Conservation (phyloP, 2,888 invertebrate species). For the Rhimphoctona megacephalus region DNA sequence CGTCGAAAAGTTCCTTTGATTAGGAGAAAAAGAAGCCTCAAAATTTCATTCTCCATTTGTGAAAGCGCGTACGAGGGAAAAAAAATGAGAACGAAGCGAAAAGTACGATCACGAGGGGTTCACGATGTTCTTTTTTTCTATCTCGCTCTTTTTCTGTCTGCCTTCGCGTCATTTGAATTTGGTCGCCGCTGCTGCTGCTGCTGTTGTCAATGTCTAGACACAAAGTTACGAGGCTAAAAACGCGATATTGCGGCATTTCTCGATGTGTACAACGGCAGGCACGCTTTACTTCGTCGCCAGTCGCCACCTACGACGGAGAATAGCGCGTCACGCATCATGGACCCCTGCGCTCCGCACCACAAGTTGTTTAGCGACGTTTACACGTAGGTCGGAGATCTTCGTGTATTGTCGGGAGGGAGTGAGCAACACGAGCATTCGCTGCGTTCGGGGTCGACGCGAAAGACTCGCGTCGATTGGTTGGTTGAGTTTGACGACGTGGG, state of each 20-base stretch:
- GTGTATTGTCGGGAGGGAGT: slow-evolving; percentile 5
- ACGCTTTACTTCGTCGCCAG: slow-evolving; percentile 34
- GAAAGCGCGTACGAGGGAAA: slow-evolving; percentile 46
- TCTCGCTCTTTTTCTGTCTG: slow-evolving; percentile 18
- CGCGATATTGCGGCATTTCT: slow-evolving; percentile 33
- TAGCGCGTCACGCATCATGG: slow-evolving; percentile 21
- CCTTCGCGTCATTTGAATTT: slow-evolving; percentile 47
- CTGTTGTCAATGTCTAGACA: slow-evolving; percentile 24
- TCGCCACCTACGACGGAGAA: slow-evolving; percentile 31
- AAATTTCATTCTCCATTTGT: slow-evolving; percentile 30
- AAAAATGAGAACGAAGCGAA: slow-evolving; percentile 41
- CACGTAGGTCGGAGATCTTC: background rate
- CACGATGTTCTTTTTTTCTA: background rate
- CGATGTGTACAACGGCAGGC: slow-evolving; percentile 34
- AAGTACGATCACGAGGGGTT: slow-evolving; percentile 28
- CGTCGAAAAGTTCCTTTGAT: background rate
- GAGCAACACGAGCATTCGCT: slow-evolving; percentile 2
- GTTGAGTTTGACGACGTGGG: background rate
- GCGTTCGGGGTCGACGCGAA: background rate
- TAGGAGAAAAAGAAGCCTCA: background rate
- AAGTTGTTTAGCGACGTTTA: background rate
- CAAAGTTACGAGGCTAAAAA: slow-evolving; percentile 41
- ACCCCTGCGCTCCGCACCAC: background rate
- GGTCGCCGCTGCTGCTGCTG: background rate
- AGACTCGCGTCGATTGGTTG: slow-evolving; percentile 20